Base-by-base conservation (phyloP, 1,140 invertebrate genomes). In the Hormaphis cornu region DNA sequence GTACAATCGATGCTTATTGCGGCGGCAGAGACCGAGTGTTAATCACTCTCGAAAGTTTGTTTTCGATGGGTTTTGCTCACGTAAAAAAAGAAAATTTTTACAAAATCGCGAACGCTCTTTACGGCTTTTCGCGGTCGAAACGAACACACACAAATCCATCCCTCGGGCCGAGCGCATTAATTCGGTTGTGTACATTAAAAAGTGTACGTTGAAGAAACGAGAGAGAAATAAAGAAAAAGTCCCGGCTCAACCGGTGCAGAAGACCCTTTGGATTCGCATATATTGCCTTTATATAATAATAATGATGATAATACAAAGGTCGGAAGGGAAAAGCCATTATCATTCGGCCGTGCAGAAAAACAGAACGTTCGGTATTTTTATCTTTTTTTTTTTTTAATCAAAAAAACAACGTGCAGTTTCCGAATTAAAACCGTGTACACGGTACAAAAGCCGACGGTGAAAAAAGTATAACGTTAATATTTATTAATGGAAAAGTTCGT, bases 241-340 rank as follows among this genome's bases (percentile, higher is more conserved):
- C 28, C 28, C 61, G 61, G 61, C 61, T 66, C 61, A 66, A 66
- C 61, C 44, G 61, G 61, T 66, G 61, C 61, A 66, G 61, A 66
- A 66, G 61, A 66, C 61, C 61, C 61, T 66, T 66, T 66, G 44
- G 61, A 66, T 44, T 66, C 28, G 42, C 61, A 44, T 44, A 66
- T 66, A 66, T 66, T 66, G 61, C 61, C 61, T 66, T 66, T 66
- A 48, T 66, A n/a, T n/a, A n/a, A n/a, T n/a, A n/a, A n/a, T n/a
- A n/a, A n/a, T n/a, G n/a, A n/a, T n/a, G n/a, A n/a, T n/a, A n/a
- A n/a, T n/a, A n/a, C n/a, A 66, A 66, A 66, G 61, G 61, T 66
- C 61, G 61, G 61, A 66, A 66, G 61, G 61, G 61, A 66, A 58
- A 66, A 66, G 28, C 61, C 42, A 66, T 66, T 66, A 66, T 66